Base-by-base conservation (phyloP, 2,113 vertebrate species). In the Dipodomys stephensi region DNA sequence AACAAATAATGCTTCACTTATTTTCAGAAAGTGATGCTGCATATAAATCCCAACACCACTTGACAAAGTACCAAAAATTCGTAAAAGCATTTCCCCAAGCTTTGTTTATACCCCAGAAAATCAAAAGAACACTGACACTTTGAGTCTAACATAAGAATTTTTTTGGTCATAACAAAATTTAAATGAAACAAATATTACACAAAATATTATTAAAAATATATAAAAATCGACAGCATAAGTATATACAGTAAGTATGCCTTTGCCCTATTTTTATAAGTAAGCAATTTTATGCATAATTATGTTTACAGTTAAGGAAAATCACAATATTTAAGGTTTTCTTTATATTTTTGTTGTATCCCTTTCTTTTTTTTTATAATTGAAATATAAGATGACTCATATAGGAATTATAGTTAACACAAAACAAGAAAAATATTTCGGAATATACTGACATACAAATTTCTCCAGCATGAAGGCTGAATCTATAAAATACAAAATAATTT, bases 241-340 rank as follows among this genome's bases (percentile, higher is more conserved):
- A 96, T 93, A 62, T 92, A 95, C 79, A 97, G 81, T 67, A 80
- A 92, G 78, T 76, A 76, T 90, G 39, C 19, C 80, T 32, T 86
- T 78, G 82, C 67, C 67, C 12, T 91, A 73, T 83, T 90, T 89
- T 89, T 93, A 16, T 72, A 77, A 76, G 35, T 82, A 77, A 87
- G 28, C n/a, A 95, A 73, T 84, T 88, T 86, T 90, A 89, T 90
- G 80, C 72, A 72, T 68, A 88, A 76, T 64, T 19, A 83, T 80
- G 13, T 68, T 87, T n/a, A 92, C n/a, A 93, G 35, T 82, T 88
- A 74, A 94, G 81, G 46, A 77, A 92, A 88, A 73, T 32, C 25
- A 65, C 1, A 94, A 78, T 28, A 86, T 92, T 80, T 81, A 81
- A 77, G 23, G 7, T 89, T 91, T 93, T 94, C 32, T n/a, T 65